Conservation (phyloP, 2,797 vertebrate genomes). For the Lophotriccus pileatus region DNA sequence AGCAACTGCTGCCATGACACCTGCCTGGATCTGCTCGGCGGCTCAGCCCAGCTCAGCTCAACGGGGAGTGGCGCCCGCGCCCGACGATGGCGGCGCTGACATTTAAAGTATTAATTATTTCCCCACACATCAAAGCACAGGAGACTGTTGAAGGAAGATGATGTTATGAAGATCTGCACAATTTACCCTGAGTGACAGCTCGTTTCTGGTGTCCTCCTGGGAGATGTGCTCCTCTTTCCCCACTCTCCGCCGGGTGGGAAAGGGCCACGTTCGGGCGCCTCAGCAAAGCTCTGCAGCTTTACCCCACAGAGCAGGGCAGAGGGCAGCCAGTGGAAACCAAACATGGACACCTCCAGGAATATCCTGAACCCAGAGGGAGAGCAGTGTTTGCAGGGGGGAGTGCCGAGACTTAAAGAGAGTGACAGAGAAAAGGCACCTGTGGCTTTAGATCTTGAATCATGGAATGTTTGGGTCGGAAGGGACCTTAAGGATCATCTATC, state of each 20-base stretch:
- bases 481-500: not conserved
- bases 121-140: not conserved
- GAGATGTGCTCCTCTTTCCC: fast-evolving
- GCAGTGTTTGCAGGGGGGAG: fast-evolving
- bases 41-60: not conserved
- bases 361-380: not conserved
- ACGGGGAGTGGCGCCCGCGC: not conserved
- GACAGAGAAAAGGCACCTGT: not conserved
- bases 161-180: not conserved
- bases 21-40: not conserved
- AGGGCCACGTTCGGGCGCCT: not conserved
- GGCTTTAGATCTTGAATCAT: not conserved
- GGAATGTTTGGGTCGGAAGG: not conserved
- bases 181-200: not conserved
- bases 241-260: not conserved
- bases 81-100: not conserved
- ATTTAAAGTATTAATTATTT: not conserved
- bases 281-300: not conserved
- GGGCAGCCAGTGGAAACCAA: not conserved
- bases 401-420: not conserved
- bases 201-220: not conserved
- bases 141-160: not conserved
- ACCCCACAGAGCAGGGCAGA: too few species aligned
- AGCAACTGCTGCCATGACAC: not conserved
- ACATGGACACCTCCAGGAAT: fast-evolving